Percentiles rank a stretch among this genome's conserved stretches.
These are phyloP conservation scores for Pomacea maculata DNA, from an alignment of 1,140 invertebrate species.

Conservation along the genomic window DNA sequence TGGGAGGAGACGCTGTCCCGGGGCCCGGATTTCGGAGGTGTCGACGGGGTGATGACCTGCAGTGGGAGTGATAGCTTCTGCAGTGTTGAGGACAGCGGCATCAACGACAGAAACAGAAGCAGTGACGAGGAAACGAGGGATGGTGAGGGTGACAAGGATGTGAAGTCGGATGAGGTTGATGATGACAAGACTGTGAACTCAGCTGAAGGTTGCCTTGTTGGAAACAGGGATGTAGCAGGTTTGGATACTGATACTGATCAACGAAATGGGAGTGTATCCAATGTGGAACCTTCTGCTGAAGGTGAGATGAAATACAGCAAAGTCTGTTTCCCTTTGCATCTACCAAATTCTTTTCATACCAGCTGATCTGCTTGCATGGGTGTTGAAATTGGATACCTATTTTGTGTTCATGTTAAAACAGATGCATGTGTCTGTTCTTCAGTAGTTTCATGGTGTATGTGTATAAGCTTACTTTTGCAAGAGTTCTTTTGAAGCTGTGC, in stretches of 20 bases:
- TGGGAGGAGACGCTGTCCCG: constrained; percentile 27
- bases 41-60: background rate
- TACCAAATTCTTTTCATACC: background rate
- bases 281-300: background rate
- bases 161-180: background rate
- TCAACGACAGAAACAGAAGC: background rate
- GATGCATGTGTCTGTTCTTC: too few species aligned
- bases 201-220: too few species aligned
- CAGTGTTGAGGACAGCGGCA: background rate
- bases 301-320: background rate
- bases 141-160: background rate
- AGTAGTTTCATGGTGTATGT: too few species aligned
- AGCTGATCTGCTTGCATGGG: too few species aligned
- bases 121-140: background rate
- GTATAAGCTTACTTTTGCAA: too few species aligned
- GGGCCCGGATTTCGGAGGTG: constrained; percentile 10
- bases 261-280: background rate
- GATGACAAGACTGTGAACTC: background rate
- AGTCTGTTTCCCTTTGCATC: background rate
- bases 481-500: too few species aligned
- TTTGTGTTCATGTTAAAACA: too few species aligned
- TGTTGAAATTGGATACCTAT: too few species aligned
- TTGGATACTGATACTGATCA: background rate
- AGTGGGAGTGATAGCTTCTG: background rate
- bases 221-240: background rate